Evolutionary conservation across 2,797 vertebrate genomes (phyloP).

Genomic region (Cuculus canorus): DNA sequence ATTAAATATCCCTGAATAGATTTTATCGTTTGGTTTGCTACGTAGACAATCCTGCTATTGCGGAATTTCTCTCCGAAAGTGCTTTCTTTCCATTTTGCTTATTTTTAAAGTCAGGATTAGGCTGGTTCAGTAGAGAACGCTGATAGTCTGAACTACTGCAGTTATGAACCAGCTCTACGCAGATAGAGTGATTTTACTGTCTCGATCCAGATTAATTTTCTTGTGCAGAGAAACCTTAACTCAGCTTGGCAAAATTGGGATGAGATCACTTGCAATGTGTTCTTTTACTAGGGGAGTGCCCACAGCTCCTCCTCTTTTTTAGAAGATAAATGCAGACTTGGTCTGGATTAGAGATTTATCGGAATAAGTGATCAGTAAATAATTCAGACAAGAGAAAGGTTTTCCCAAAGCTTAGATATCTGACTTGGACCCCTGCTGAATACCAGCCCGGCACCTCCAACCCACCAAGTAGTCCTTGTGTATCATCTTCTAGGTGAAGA

Average conservation of each 20-base stretch:
- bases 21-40: background rate
- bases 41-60: background rate
- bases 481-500: background rate
- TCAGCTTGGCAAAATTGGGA: background rate
- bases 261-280: background rate
- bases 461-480: background rate
- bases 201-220: background rate
- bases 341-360: background rate
- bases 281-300: background rate
- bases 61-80: background rate
- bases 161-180: background rate
- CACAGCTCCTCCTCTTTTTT: background rate
- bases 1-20: background rate
- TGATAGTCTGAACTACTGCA: background rate
- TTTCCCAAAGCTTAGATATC: background rate
- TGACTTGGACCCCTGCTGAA: background rate
- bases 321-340: background rate
- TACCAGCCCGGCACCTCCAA: background rate
- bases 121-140: background rate
- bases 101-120: background rate
- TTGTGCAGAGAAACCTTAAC: background rate
- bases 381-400: background rate
- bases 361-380: background rate
- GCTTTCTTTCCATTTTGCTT: background rate
- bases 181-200: background rate